Base-by-base conservation (phyloP, 2,797 vertebrate genomes). In the Lutjanus campechanus region DNA sequence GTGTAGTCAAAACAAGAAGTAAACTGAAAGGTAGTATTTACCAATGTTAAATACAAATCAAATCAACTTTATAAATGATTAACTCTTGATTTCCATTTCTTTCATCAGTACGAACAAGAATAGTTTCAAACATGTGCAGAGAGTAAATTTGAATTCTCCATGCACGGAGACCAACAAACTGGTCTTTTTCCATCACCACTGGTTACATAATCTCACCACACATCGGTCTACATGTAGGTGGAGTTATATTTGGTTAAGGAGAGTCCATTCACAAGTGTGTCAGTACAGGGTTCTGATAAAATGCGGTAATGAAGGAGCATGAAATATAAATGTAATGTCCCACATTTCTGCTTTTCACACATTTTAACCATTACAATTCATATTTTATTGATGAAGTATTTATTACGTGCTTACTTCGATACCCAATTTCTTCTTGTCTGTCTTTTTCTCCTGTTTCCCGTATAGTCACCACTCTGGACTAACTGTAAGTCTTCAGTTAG, bases 251-350 rank as follows among this genome's bases (percentile, higher is more conserved):
- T 88, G 82, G 75, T 64, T 17, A 19, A 50, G 55, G 66, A 71
- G 82, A 89, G 84, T 72, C 73, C 77, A 85, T 86, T 90, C 69
- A 84, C 59, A 88, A 81, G 56, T 54, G 71, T 82, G 47, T 80
- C 58, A 79, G 63, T 64, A 43, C 19, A 76, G 40, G 0, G 5
- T 20, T 62, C 10, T 20, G 55, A 46, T 43, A 43, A 53, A 69
- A 79, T 49, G 36, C 51, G 12, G 11, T 0, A 11, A 60, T 10
- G 2, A 63, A 60, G n/a, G 29, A 76, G 64, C 53, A 59, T 36
- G 22, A 20, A 47, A 75, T 25, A n/a, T 46, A 73, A 22, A 56
- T 29, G 29, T 25, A 44, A 25, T 46, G 16, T 65, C 17, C 47
- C 44, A 8, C 22, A 29, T 54, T 73, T 72, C 19, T 41, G 19